Evolutionary conservation across 2,113 vertebrate species (phyloP), one percentile per base, ranked within the genome.

Genomic region (Chaenogobius annularis): DNA sequence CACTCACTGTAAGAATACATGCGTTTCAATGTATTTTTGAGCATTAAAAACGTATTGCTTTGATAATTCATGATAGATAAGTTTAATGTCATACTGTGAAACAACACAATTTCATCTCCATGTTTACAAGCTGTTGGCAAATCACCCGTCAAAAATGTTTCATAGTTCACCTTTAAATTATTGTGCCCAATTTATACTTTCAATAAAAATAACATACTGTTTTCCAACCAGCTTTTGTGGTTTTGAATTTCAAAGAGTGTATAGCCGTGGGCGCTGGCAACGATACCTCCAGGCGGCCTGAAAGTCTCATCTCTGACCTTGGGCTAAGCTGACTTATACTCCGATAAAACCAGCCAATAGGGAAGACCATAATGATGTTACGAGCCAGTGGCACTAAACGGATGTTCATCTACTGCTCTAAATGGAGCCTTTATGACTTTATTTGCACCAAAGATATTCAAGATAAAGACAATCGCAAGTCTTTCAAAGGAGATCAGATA

Each of bases 291-390:
- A 59, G 58, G 46, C 62, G 46, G 58, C n/a, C 56, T 10, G 7
- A 7, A n/a, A 66, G 19, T 63, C 23, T 72, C 61, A 83, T 70
- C 73, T 70, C 58, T 74, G 72, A 80, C 72, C 73, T 69, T 76
- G 63, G 35, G 68, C 48, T 63, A 61, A 64, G 69, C 66, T 23
- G 52, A 31, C 26, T 66, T 10, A 66, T 7, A 54, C 46, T 31
- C 64, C 20, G 31, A 68, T 64, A 64, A 79, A 72, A 54, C 22
- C 43, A 66, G 68, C 54, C 74, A 78, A 65, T 62, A 68, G 50
- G 43, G 40, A 26, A 0, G 50, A 62, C 70, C 74, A 66, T 68
- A 43, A 59, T 64, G 58, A 67, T 15, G 68, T 68, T 20, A 48
- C 46, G 64, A 56, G 73, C 56, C 69, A 62, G 14, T 44, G 69